A percentile compares a stretch with the other conserved stretches of the same genome.
phyloP scores from a whole-genome alignment of 2,113 vertebrate genomes.

The Thryonomys swinderianus region DNA sequence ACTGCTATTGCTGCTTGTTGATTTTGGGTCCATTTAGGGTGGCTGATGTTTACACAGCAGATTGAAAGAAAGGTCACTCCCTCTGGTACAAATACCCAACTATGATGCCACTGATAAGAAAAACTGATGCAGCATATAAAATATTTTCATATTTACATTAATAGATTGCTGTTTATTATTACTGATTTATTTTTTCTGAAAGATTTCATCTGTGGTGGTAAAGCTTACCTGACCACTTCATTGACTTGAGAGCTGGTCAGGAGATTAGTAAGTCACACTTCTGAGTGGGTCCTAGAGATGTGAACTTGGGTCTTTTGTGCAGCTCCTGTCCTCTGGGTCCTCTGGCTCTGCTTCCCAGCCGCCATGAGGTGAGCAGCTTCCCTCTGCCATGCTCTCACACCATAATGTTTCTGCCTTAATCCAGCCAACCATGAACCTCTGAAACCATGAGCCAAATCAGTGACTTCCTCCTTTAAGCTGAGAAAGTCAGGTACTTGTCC shows the following conservation, averaged over 20 bases:
- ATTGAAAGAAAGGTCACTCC: not conserved
- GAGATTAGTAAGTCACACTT: not conserved
- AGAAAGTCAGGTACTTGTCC: not conserved
- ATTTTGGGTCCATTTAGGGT: not conserved
- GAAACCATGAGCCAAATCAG: not conserved
- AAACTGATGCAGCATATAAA: not conserved
- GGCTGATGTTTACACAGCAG: not conserved
- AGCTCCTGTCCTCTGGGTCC: not conserved
- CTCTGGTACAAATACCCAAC: not conserved
- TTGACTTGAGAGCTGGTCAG: not conserved
- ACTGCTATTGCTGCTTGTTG: not conserved
- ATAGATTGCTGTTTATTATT: not conserved
- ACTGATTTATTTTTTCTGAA: not conserved
- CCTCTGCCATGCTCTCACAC: not conserved
- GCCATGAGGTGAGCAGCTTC: not conserved
- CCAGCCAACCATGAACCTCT: not conserved
- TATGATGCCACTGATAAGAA: not conserved
- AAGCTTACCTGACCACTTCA: not conserved
- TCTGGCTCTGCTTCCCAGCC: not conserved
- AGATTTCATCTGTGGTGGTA: not conserved
- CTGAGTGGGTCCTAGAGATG: not conserved
- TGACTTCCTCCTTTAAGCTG: not conserved
- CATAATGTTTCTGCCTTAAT: not conserved
- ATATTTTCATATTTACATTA: not conserved
- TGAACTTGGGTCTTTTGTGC: not conserved